Percentiles rank a stretch among this genome's conserved stretches.
Conservation (phyloP, 2,888 invertebrate species). For the Incurvaria masculella region DNA sequence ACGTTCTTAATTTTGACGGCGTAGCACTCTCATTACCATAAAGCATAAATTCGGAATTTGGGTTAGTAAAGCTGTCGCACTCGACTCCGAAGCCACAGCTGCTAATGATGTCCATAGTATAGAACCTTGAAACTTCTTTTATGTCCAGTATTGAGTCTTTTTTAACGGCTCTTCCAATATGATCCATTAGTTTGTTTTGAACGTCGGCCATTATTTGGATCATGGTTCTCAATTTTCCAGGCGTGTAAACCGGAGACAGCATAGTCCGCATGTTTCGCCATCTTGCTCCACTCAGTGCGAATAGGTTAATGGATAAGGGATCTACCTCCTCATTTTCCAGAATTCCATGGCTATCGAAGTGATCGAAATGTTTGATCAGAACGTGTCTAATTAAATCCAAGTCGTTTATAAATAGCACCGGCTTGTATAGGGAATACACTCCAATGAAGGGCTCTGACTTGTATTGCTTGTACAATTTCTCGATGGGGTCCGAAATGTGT, state of each 20-base stretch:
- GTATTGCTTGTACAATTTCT: slow-evolving; percentile 54
- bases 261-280: slow-evolving; percentile 54
- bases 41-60: slow-evolving; percentile 27
- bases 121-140: slow-evolving; percentile 35
- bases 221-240: slow-evolving; percentile 59
- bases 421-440: slow-evolving; percentile 59
- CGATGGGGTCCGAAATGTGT: slow-evolving; percentile 60
- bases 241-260: slow-evolving; percentile 56
- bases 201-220: slow-evolving; percentile 42
- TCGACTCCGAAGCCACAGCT: slow-evolving; percentile 45
- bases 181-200: slow-evolving; percentile 32
- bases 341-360: slow-evolving; percentile 54
- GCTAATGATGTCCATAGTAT: slow-evolving; percentile 48
- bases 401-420: slow-evolving; percentile 61
- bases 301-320: slow-evolving; percentile 45
- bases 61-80: slow-evolving; percentile 34
- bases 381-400: slow-evolving; percentile 59
- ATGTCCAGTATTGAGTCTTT: slow-evolving; percentile 24
- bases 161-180: slow-evolving; percentile 11
- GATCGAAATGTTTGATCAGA: slow-evolving; percentile 57
- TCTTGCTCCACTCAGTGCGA: slow-evolving; percentile 38
- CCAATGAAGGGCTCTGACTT: slow-evolving; percentile 53
- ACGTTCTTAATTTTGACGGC: slow-evolving; percentile 2
- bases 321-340: slow-evolving; percentile 41
- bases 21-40: slow-evolving; percentile 9